Conservation (phyloP, 2,113 vertebrate species). For the Dendrocopos noguchii region DNA sequence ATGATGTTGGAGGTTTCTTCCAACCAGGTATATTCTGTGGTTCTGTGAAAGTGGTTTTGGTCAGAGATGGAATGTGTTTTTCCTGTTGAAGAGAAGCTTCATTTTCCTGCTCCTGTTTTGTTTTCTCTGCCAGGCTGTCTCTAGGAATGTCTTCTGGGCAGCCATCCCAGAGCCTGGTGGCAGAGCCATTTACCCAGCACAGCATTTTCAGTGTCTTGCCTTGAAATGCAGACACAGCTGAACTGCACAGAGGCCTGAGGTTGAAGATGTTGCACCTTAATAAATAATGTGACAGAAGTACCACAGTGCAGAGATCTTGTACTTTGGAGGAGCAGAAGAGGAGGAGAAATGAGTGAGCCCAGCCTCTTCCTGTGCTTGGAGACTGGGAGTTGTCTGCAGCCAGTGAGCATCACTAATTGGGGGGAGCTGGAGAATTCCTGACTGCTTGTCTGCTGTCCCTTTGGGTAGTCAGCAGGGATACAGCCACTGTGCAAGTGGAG, state of each 20-base stretch:
- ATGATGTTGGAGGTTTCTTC: too few relatives aligned
- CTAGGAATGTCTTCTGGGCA: background rate
- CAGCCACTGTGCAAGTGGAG: fast-evolving
- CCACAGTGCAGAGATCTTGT: fast-evolving
- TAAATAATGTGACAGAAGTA: background rate
- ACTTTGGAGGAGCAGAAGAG: background rate
- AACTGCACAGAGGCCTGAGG: fast-evolving
- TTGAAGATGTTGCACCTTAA: background rate
- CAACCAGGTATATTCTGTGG: too few relatives aligned
- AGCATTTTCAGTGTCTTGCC: background rate
- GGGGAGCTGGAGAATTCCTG: background rate
- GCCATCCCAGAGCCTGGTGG: background rate
- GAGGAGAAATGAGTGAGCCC: background rate
- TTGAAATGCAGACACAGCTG: background rate
- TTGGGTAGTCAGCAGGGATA: background rate
- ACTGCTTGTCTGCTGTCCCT: background rate
- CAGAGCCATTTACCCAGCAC: background rate
- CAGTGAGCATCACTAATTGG: background rate
- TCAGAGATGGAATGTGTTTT: background rate
- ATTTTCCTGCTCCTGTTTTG: background rate
- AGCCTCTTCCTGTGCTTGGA: background rate
- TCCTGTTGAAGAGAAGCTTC: background rate
- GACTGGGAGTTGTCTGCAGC: background rate
- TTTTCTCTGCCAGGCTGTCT: background rate
- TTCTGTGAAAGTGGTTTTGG: background rate